Conservation (phyloP, 2,797 vertebrate genomes). For the Neostethus bicornis region DNA sequence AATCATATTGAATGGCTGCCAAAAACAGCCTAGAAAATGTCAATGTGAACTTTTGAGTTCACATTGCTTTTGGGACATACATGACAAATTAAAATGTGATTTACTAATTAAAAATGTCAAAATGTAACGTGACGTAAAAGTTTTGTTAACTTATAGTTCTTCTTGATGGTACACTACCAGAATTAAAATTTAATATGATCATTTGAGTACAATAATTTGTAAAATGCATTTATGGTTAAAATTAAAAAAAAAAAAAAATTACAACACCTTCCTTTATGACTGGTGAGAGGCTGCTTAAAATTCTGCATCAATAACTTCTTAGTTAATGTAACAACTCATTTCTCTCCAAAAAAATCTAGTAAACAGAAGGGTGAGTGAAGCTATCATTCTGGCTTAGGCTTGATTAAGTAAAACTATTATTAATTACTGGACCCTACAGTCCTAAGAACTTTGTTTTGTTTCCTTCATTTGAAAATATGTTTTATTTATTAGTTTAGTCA, state of each 20-base stretch:
- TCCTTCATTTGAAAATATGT: conserved; percentile 76
- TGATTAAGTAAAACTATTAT: conserved; percentile 67
- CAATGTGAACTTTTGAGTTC: no score
- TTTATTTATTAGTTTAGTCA: conserved; percentile 89
- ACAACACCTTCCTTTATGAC: conserved; percentile 47
- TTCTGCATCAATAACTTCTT: conserved; percentile 70
- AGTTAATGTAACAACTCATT: conserved; percentile 76
- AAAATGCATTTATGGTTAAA: conserved; percentile 30
- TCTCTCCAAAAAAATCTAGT: conserved; percentile 73
- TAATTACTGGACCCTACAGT: conserved; percentile 61
- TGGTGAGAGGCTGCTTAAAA: conserved; percentile 73
- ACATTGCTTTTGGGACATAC: no score
- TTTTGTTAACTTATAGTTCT: conserved; percentile 4
- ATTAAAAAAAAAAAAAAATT: conserved; percentile 54
- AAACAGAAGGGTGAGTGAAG: conserved; percentile 70
- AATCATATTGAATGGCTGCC: no score
- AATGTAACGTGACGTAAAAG: conserved; percentile 22
- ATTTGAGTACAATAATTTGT: conserved; percentile 30
- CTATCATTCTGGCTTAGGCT: conserved; percentile 67
- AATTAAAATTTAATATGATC: conserved; percentile 25
- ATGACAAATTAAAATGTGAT: conserved; percentile 24
- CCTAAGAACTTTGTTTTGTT: conserved; percentile 62
- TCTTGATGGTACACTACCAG: conserved; percentile 9
- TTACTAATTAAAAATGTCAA: conserved; percentile 13
- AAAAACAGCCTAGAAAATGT: no score